Conservation (phyloP, 2,888 invertebrate species). For the Metallyticus violacea region DNA sequence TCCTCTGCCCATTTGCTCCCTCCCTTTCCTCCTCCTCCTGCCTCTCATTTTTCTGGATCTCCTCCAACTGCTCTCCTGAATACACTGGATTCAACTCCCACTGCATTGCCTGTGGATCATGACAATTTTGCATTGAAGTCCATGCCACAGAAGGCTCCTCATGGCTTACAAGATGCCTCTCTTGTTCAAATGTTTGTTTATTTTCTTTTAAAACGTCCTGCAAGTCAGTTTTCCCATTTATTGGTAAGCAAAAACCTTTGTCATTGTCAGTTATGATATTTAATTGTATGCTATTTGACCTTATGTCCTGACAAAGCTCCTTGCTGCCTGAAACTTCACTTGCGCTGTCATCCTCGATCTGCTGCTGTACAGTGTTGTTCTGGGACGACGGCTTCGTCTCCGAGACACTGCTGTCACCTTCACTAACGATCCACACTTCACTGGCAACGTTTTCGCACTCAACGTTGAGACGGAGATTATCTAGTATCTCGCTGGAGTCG, state of each 20-base stretch:
- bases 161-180: no score
- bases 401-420: no score
- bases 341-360: no score
- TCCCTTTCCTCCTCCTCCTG: background rate
- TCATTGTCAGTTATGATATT: background rate
- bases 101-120: background rate
- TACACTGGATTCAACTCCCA: conserved; percentile 10
- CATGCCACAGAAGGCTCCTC: background rate
- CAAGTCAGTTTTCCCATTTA: background rate
- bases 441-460: background rate
- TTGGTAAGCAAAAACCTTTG: no score
- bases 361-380: no score
- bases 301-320: background rate
- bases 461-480: background rate
- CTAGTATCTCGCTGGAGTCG: background rate
- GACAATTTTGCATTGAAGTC: background rate
- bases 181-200: background rate
- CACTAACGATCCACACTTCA: background rate
- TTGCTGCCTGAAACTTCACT: background rate
- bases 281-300: background rate
- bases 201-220: no score
- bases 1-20: background rate
- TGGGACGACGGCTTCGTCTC: no score
- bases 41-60: background rate
- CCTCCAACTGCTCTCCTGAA: background rate